Conservation (phyloP, 2,888 invertebrate genomes). For the Sussaba pulchella region DNA sequence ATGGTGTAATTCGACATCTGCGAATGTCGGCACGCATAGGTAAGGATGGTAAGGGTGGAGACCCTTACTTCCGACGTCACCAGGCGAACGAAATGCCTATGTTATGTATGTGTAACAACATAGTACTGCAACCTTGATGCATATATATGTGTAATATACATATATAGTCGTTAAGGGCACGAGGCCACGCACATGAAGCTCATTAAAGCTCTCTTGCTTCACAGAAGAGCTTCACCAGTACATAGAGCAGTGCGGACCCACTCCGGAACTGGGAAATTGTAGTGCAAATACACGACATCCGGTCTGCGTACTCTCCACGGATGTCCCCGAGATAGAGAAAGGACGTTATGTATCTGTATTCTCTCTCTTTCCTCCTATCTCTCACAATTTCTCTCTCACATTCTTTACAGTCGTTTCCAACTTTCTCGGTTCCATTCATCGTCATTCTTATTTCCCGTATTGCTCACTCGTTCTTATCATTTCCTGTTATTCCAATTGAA, state of each 20-base stretch:
- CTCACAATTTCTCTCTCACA: slow-evolving; percentile 29
- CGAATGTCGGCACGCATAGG: slow-evolving; percentile 23
- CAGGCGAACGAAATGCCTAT: slow-evolving; percentile 13
- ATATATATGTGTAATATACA: slow-evolving; percentile 15
- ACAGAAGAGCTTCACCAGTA: slow-evolving; percentile 63
- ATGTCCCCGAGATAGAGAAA: slow-evolving; percentile 41
- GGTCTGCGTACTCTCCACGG: slow-evolving; percentile 49
- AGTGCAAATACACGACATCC: slow-evolving; percentile 66
- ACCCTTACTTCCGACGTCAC: slow-evolving; percentile 45
- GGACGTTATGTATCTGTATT: slow-evolving; percentile 38
- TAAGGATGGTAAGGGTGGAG: slow-evolving; percentile 21
- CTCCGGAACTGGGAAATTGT: slow-evolving; percentile 67
- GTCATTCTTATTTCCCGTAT: neutral
- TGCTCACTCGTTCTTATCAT: neutral
- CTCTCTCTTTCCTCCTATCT: slow-evolving; percentile 27
- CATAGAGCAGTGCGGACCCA: slow-evolving; percentile 60
- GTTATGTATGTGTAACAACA: slow-evolving; percentile 21
- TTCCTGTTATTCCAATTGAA: slow-evolving; percentile 11
- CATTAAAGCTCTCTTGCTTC: slow-evolving; percentile 63
- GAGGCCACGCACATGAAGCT: slow-evolving; percentile 64
- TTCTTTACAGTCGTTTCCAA: slow-evolving; percentile 37
- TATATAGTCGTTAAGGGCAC: slow-evolving; percentile 57
- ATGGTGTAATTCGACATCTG: slow-evolving; percentile 24
- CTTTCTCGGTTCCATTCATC: slow-evolving; percentile 18
- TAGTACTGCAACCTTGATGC: slow-evolving; percentile 14